Conservation (phyloP, 2,113 vertebrate genomes). For the Mormoops blainvillei region DNA sequence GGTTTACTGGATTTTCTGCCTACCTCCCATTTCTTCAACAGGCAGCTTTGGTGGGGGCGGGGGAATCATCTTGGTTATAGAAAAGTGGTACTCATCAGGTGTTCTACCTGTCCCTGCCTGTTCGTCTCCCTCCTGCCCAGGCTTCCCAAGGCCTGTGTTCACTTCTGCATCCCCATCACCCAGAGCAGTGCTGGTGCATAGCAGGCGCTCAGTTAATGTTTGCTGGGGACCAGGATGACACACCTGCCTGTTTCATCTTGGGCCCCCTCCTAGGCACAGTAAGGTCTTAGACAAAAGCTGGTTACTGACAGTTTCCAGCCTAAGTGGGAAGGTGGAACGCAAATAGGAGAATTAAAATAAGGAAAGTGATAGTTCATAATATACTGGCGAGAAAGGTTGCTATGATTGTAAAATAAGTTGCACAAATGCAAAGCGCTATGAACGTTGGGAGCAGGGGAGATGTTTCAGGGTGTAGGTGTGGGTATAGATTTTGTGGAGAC, state of each 20-base stretch:
- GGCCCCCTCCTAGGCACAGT: neutral
- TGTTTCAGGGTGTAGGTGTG: neutral
- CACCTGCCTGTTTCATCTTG: rapidly evolving
- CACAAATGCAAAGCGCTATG: neutral
- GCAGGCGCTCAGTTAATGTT: neutral
- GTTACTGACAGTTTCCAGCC: neutral
- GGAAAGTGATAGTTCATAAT: neutral
- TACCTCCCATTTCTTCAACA: neutral
- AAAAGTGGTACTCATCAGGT: neutral
- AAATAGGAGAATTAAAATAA: neutral
- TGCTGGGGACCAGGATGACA: neutral
- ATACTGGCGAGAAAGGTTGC: neutral
- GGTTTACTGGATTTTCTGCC: neutral
- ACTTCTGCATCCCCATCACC: neutral
- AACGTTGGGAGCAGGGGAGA: neutral
- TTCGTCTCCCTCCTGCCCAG: neutral
- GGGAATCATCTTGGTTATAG: neutral
- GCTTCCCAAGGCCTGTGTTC: neutral
- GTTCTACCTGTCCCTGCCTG: neutral
- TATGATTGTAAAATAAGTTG: too few relatives aligned
- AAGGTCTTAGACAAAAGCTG: neutral
- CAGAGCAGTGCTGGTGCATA: rapidly evolving
- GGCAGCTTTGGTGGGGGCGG: neutral
- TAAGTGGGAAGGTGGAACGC: neutral
- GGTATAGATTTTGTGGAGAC: neutral